These are phyloP conservation scores for Strix occidentalis DNA, from an alignment of 2,797 vertebrate genomes.

Conservation along the genomic window DNA sequence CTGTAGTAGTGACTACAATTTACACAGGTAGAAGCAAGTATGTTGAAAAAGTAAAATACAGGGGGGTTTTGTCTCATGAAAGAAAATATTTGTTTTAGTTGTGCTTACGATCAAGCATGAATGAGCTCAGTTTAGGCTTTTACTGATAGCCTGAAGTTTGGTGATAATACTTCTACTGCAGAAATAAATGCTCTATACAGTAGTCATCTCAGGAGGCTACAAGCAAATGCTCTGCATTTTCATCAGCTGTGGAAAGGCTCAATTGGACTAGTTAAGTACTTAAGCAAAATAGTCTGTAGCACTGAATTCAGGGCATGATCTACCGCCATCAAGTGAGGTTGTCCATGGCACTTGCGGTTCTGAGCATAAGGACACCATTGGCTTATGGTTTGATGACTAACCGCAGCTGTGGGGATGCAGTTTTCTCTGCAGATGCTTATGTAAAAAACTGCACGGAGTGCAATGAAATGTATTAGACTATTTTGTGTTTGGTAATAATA, in stretches of 20 bases:
- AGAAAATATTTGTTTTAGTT: neutral
- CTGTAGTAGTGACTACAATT: neutral
- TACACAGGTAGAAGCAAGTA: neutral
- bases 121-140: neutral
- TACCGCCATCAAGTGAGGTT: neutral
- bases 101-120: neutral
- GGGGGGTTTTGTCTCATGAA: neutral
- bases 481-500: slow-evolving; percentile 31
- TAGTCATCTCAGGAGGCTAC: neutral
- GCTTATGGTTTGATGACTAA: slow-evolving; percentile 37
- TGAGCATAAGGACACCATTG: fast-evolving
- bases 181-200: neutral
- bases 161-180: neutral
- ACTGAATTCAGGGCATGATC: neutral
- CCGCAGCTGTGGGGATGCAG: slow-evolving; percentile 18
- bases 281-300: neutral
- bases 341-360: neutral
- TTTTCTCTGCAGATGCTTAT: slow-evolving; percentile 51
- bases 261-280: neutral
- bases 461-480: slow-evolving; percentile 17
- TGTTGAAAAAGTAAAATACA: neutral
- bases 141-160: neutral
- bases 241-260: neutral
- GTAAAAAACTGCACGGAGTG: slow-evolving; percentile 6
- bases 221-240: neutral